Evolutionary conservation across 2,888 invertebrate genomes (phyloP).

Genomic region (Euplagia quadripunctaria): DNA sequence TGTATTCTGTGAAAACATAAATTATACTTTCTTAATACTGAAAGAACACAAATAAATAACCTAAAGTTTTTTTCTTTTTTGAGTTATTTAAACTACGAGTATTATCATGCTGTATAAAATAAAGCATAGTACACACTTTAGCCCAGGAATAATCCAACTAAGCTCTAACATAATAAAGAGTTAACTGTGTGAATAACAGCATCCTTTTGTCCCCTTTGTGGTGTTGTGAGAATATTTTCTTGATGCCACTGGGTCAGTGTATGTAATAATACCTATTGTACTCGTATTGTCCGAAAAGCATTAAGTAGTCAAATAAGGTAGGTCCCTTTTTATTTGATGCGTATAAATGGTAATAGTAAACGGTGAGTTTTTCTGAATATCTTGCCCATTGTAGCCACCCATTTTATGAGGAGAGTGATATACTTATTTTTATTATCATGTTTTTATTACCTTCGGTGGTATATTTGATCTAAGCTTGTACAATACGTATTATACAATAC

Average conservation of each 20-base stretch:
- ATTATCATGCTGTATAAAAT: conserved; percentile 37
- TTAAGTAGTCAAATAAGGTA: conserved; percentile 60
- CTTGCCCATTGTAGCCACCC: conserved; percentile 36
- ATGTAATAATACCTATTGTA: conserved; percentile 57
- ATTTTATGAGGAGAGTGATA: not conserved
- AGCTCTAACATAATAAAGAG: conserved; percentile 69
- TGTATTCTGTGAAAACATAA: not conserved
- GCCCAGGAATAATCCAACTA: conserved; percentile 67
- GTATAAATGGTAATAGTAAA: conserved; percentile 47
- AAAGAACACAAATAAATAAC: not conserved
- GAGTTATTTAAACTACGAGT: not conserved
- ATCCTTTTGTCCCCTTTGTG: conserved; percentile 84
- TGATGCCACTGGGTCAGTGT: conserved; percentile 64
- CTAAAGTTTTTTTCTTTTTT: not conserved
- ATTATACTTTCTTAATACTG: not conserved
- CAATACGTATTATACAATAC: no score
- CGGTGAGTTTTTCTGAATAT: conserved; percentile 50
- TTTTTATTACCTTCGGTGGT: no score
- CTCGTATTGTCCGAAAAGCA: conserved; percentile 62
- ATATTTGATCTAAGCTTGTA: no score
- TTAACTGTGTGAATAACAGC: conserved; percentile 87
- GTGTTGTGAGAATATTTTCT: conserved; percentile 83
- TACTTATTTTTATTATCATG: not conserved
- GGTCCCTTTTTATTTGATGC: conserved; percentile 51
- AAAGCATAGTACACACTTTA: conserved; percentile 46